phyloP scores from a whole-genome alignment of 2,888 invertebrate species.

The Sussaba pulchella region DNA sequence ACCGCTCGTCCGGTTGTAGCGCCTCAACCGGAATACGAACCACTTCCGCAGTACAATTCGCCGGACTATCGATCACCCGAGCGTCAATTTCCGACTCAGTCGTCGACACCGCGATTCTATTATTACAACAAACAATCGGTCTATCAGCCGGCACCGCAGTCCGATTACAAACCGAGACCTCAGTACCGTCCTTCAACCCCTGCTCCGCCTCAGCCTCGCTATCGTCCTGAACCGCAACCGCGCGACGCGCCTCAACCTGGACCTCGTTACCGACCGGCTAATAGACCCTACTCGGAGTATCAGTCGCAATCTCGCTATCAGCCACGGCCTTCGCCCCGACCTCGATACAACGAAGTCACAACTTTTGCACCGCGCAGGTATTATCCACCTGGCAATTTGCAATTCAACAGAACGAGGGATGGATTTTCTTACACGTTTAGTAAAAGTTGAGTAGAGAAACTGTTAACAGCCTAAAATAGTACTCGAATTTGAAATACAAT shows the following conservation, averaged over 20 bases:
- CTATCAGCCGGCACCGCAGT: conserved; percentile 70
- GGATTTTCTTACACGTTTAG: conserved; percentile 95
- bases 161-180: conserved; percentile 71
- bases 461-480: too few relatives aligned
- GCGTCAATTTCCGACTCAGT: conserved; percentile 70
- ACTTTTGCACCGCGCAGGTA: conserved; percentile 91
- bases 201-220: conserved; percentile 69
- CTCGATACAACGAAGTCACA: conserved; percentile 86
- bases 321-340: conserved; percentile 73
- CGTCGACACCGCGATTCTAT: conserved; percentile 76
- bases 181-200: conserved; percentile 77
- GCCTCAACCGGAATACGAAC: conserved; percentile 84
- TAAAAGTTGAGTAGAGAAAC: too few relatives aligned
- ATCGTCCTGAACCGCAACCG: conserved; percentile 55
- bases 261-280: conserved; percentile 78
- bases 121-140: conserved; percentile 57
- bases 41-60: conserved; percentile 79
- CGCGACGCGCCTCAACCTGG: conserved; percentile 82
- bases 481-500: too few relatives aligned
- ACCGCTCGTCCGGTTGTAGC: conserved; percentile 80
- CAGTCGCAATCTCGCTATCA: conserved; percentile 79
- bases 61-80: conserved; percentile 78
- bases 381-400: conserved; percentile 94
- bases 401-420: conserved; percentile 94
- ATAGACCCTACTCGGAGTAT: too few relatives aligned